These are phyloP conservation scores for Chanos chanos DNA, from an alignment of 2,797 vertebrate species.

Conservation along the genomic window DNA sequence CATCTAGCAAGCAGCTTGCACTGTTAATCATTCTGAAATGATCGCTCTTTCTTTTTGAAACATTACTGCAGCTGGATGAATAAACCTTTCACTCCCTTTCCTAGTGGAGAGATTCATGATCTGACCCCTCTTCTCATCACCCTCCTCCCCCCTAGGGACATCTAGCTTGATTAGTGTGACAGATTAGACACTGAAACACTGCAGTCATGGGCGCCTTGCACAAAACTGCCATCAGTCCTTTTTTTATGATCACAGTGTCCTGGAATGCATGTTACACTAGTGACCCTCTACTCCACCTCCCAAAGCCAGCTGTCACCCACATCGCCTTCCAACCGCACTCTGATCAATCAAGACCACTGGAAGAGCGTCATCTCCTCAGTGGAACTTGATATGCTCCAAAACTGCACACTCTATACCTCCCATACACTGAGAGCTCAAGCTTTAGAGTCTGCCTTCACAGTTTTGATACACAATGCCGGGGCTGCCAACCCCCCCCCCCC, in stretches of 20 bases:
- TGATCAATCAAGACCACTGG: neutral
- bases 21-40: constrained; percentile 4
- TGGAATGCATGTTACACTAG: constrained; percentile 69
- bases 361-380: constrained; percentile 19
- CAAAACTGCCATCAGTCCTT: constrained; percentile 29
- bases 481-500: neutral
- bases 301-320: constrained; percentile 60
- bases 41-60: constrained; percentile 16
- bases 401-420: constrained; percentile 6
- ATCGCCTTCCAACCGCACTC: neutral
- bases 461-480: constrained; percentile 13
- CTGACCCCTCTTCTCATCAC: constrained; percentile 7
- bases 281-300: constrained; percentile 53
- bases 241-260: constrained; percentile 54
- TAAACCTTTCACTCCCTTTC: constrained; percentile 29
- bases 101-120: too few relatives aligned
- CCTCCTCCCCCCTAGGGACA: constrained; percentile 6
- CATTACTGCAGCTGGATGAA: constrained; percentile 25
- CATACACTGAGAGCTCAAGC: neutral
- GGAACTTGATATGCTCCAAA: constrained; percentile 18
- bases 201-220: constrained; percentile 32
- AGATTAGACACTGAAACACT: constrained; percentile 26
- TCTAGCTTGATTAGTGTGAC: constrained; percentile 28
- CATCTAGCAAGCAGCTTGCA: constrained; percentile 3
- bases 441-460: constrained; percentile 9